Evolutionary conservation across 1,140 invertebrate species (phyloP).

Genomic region (Formica selysi): DNA sequence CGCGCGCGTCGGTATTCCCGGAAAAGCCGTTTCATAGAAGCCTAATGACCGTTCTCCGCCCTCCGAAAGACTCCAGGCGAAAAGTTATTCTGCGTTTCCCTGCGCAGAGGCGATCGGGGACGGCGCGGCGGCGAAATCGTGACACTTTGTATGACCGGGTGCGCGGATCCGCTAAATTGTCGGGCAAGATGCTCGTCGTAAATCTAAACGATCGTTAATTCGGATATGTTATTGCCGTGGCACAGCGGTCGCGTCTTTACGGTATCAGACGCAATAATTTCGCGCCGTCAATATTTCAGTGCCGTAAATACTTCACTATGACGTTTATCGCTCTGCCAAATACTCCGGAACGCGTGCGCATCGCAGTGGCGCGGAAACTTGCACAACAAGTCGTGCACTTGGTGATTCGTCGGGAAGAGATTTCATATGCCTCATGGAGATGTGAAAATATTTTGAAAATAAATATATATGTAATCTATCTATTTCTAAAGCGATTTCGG

Average conservation of each 20-base stretch:
- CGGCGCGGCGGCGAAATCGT: slow-evolving; percentile 5
- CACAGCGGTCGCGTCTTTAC: slow-evolving; percentile 28
- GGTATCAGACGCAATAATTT: slow-evolving; percentile 44
- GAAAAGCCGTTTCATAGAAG: slow-evolving; percentile 54
- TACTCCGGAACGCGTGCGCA: neutral
- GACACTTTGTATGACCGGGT: slow-evolving; percentile 33
- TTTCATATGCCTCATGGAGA: neutral
- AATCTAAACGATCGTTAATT: slow-evolving; percentile 54
- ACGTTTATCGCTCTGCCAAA: slow-evolving; percentile 40
- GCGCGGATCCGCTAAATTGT: slow-evolving; percentile 30
- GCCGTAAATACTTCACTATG: slow-evolving; percentile 30
- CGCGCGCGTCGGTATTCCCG: slow-evolving; percentile 7
- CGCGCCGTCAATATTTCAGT: slow-evolving; percentile 53
- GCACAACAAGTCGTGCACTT: neutral
- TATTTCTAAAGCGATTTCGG: neutral
- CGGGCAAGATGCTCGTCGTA: slow-evolving; percentile 36
- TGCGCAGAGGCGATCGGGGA: neutral
- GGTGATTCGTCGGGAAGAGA: no score
- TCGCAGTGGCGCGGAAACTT: neutral
- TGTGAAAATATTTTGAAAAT: neutral
- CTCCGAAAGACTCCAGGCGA: neutral
- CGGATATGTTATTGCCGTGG: slow-evolving; percentile 22
- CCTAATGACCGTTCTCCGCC: slow-evolving; percentile 3
- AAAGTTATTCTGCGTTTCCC: slow-evolving; percentile 28
- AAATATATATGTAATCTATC: neutral